Base-by-base conservation (phyloP, 1,140 invertebrate genomes). In the Zaprionus davidi region DNA sequence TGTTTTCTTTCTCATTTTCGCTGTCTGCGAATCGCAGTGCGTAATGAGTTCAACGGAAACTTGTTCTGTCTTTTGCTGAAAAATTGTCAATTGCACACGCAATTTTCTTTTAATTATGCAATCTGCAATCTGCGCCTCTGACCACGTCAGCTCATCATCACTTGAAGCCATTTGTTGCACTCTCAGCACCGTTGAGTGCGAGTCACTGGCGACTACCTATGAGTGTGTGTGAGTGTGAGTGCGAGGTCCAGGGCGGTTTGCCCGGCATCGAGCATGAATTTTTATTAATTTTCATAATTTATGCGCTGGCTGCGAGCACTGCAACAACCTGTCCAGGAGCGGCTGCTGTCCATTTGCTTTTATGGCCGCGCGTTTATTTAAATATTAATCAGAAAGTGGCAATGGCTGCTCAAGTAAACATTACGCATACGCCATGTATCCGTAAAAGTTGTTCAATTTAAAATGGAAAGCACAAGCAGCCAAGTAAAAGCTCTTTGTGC, bases 281-380 rank as follows among this genome's bases (percentile, higher is more conserved):
- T 88, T 88, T 90, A 90, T 88, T 88, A 88, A 88, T 88, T 88
- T 88, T 90, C 85, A 88, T 88, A 88, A 88, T 88, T 88, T 88
- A 88, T 88, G 85, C 69, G 64, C 58, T 70, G 44, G 49, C 62
- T 59, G 36, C 31, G 31, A 34, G 49, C 34, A 22, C 60, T 38
- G 51, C 6, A 22, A 20, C 24, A 31, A 15, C 31, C 28, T 38
- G 58, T 12, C 20, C 62, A 31, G 53, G 41, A 65, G 59, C 41
- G 11, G 31, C 46, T 49, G 55, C 62, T 81, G 71, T 78, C 67
- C 83, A 87, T 70, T 87, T 76, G 71, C 31, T 83, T 87, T 88
- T 76, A 88, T 88, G 78, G 85, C 74, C 31, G 64, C 51, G 78
- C 81, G 81, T 81, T 90, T 90, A 84, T 90, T 88, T 90, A 88